Evolutionary conservation across 2,797 vertebrate genomes (phyloP).

Genomic region (Psittacula echo): DNA sequence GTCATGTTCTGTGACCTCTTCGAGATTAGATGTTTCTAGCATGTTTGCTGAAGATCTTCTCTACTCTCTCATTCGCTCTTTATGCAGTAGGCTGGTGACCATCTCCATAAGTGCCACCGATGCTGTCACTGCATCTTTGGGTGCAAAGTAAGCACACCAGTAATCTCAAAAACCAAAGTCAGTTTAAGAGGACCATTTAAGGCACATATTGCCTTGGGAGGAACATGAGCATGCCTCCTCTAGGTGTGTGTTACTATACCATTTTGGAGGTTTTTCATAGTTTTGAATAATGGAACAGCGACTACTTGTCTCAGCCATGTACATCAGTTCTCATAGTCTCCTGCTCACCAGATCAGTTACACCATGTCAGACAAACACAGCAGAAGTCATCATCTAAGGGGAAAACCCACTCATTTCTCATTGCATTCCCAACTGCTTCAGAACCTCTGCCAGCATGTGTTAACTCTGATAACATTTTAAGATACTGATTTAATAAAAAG

Average conservation of each 20-base stretch:
- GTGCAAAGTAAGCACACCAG: accelerated
- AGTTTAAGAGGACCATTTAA: neutral
- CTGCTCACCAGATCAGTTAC: slow-evolving; percentile 29
- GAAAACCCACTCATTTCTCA: slow-evolving; percentile 58
- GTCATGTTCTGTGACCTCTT: neutral
- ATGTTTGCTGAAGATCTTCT: neutral
- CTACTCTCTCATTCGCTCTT: neutral
- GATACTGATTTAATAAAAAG: slow-evolving; percentile 31
- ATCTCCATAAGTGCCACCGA: neutral
- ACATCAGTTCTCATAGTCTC: slow-evolving; percentile 35
- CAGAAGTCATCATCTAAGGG: slow-evolving; percentile 22
- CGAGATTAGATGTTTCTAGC: accelerated
- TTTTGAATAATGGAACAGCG: neutral
- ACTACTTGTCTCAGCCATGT: neutral
- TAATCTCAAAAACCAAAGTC: neutral
- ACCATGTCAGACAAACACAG: slow-evolving; percentile 17
- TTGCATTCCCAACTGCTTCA: slow-evolving; percentile 38
- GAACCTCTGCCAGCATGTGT: slow-evolving; percentile 45
- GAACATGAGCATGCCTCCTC: accelerated
- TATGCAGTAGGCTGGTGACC: neutral
- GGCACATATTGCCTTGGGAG: accelerated
- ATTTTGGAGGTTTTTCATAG: neutral
- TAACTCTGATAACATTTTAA: slow-evolving; percentile 26
- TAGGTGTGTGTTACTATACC: neutral
- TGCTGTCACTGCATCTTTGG: neutral